Base-by-base conservation (phyloP, 2,888 invertebrate genomes). In the Lapara coniferarum region DNA sequence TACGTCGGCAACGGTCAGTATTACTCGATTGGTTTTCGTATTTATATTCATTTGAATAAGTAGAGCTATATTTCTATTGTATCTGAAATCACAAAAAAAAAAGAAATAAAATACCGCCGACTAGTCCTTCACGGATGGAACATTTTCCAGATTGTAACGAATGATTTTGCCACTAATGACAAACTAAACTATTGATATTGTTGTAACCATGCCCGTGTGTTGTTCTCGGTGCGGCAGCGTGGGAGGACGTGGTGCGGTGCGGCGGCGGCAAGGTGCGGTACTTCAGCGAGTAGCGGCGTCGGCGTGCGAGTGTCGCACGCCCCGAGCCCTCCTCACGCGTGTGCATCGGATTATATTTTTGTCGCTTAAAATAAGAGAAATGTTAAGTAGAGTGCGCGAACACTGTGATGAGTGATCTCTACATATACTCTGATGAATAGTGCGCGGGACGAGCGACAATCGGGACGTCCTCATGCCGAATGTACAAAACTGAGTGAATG, bases 191-290 rank as follows among this genome's bases (percentile, higher is more conserved):
- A n/a, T 12, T 37, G 7, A 13, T 52, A 58, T 7, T 16, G 1
- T 25, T 14, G n/a, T 0, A 0, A 0, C 37, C 5, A 5, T 14
- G 2, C 10, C 19, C 74, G 2, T 8, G 2, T 67, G 46, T 14
- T 5, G 14, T 66, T 56, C 19, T 58, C 14, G 53, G 66, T 58
- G 52, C 94, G 94, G 67, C 94, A 97, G 97, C 97, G 70, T 97
- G 97, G 97, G 96, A 96, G 79, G 96, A 96, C 81, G 94, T 96
- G 81, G 88, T 96, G 83, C 94, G 95, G 66, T 91, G 92, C 81
- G 89, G 89, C 73, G 81, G 83, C 71, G 89, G 90, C 81, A 93
- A 93, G 78, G 90, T 90, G 82, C 89, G 89, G 71, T 94, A 94
- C 85, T 94, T 82, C 85, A 90, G 85, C 85, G 93, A 93, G 83